phyloP scores from a whole-genome alignment of 2,888 invertebrate species.

The Tipula unca region DNA sequence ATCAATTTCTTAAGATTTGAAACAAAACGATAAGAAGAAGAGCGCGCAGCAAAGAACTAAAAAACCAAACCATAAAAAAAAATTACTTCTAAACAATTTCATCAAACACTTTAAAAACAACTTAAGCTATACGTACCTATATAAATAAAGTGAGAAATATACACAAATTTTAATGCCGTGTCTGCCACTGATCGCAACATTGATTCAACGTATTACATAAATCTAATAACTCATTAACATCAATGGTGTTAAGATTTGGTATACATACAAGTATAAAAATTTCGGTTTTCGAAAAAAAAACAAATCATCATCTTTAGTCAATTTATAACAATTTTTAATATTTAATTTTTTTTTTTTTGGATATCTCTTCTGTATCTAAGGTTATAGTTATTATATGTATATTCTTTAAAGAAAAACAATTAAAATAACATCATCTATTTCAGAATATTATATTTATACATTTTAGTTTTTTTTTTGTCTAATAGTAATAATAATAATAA shows the following conservation, averaged over 20 bases:
- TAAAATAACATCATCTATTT: constrained; percentile 14
- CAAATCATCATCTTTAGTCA: neutral
- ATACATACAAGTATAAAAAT: too few species aligned
- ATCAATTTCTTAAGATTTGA: neutral
- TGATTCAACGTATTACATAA: neutral
- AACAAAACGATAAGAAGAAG: constrained; percentile 14
- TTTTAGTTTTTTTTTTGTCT: neutral
- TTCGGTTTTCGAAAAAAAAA: neutral
- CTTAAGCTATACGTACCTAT: neutral
- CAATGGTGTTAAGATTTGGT: neutral
- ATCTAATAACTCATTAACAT: constrained; percentile 2
- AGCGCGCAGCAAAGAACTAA: neutral
- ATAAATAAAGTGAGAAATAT: neutral
- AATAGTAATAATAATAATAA: neutral
- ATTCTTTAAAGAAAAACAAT: neutral
- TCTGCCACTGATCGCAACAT: neutral
- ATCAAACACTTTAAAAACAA: constrained; percentile 14
- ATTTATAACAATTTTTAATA: neutral
- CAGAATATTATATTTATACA: neutral
- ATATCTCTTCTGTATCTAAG: constrained; percentile 3
- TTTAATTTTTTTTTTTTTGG: neutral
- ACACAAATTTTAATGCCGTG: neutral
- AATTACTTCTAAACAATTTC: constrained; percentile 14
- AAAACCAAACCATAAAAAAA: neutral
- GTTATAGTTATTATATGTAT: constrained; percentile 14